Evolutionary conservation across 2,888 invertebrate species (phyloP).

Genomic region (Euzetes globulus): DNA sequence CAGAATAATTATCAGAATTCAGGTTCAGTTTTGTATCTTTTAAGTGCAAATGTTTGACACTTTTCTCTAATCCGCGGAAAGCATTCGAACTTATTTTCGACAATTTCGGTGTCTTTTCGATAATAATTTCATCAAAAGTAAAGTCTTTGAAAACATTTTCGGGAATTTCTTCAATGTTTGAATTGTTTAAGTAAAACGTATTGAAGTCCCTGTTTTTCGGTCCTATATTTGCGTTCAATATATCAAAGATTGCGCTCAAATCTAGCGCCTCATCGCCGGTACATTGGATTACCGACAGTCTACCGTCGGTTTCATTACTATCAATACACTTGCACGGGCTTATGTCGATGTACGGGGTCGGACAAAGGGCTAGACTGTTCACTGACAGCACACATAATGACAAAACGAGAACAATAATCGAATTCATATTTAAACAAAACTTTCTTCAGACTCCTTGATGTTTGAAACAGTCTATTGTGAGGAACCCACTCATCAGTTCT

Average conservation of each 20-base stretch:
- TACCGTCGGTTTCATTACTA: neutral
- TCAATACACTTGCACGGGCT: neutral
- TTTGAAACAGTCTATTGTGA: too few relatives aligned
- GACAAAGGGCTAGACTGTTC: neutral
- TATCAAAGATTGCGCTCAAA: neutral
- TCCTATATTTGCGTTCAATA: neutral
- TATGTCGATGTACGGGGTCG: neutral
- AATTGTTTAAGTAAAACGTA: constrained; percentile 1
- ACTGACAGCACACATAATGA: neutral
- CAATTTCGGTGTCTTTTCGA: neutral
- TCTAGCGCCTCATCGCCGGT: neutral
- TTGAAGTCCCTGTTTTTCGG: neutral
- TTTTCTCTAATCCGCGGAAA: neutral
- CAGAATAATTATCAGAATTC: neutral
- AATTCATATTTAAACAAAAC: too few relatives aligned
- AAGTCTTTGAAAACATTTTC: constrained; percentile 15
- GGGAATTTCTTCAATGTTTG: neutral
- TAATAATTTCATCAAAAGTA: neutral
- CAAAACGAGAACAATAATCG: neutral
- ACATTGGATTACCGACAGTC: neutral
- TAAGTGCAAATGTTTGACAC: neutral
- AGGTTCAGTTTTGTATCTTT: neutral
- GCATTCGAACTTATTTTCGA: neutral
- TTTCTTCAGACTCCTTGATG: too few relatives aligned
- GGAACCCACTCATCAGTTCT: too few relatives aligned